Evolutionary conservation across 2,888 invertebrate genomes (phyloP), one percentile per base, ranked within the genome.

Genomic region (Nomada hirtipes): DNA sequence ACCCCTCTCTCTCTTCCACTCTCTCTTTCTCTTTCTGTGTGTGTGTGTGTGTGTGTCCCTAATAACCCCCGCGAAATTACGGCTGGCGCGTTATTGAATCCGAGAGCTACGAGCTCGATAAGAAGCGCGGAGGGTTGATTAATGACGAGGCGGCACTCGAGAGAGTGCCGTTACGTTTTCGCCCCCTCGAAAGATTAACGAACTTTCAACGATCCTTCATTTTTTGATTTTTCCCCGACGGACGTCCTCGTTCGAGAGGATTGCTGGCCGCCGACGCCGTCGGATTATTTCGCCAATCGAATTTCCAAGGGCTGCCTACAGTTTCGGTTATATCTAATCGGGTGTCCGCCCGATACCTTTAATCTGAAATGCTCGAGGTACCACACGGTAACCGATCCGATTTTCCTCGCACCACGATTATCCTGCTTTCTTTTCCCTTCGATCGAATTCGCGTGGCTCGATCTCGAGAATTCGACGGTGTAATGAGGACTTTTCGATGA

Each of bases 1-100:
- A 13, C 20, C 20, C 9, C 18, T 11, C 1, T 9, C n/a, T 11
- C 20, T 0, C 10, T n/a, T n/a, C n/a, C 57, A 9, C 26, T n/a
- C 23, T 11, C 10, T 18, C 13, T 4, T 4, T 44, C 0, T 44
- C 3, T 23, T 15, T 57, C 57, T 57, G 26, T 50, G 0, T 52
- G 7, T 11, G 4, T n/a, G 4, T n/a, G 2, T 42, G 20, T 26
- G 44, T 26, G 64, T 77, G 80, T 60, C 82, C 76, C 79, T 88
- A 88, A 88, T 88, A 88, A 88, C 85, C 81, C 61, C 75, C 82
- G 88, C 79, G 85, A 87, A 88, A 88, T 88, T 88, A 88, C 88
- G 76, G 77, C 64, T 67, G 71, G 72, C 82, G 80, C 85, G 82
- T 88, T 88, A 88, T 88, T 88, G 88, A 88, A 88, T 88, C 83